A percentile compares a stretch with the other conserved stretches of the same genome.
phyloP scores from a whole-genome alignment of 1,140 invertebrate species.

The Zaprionus nigranus region DNA sequence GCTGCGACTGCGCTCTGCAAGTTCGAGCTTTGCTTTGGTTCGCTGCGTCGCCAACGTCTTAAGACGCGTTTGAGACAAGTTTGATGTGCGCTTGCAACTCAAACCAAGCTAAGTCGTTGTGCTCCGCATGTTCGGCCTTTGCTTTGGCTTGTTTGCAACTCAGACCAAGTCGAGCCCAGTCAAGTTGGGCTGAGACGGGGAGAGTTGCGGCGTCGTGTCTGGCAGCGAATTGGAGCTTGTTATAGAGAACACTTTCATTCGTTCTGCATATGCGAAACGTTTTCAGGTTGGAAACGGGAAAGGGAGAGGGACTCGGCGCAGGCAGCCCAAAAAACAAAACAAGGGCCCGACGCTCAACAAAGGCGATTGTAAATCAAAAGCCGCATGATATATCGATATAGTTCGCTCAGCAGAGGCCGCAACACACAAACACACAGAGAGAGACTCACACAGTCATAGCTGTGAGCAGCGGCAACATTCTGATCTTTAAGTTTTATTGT shows the following conservation, averaged over 20 bases:
- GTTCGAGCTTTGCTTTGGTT: slow-evolving; percentile 63
- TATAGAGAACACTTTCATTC: slow-evolving; percentile 75
- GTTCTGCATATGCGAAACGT: slow-evolving; percentile 64
- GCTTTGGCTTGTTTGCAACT: background rate
- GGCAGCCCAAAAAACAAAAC: slow-evolving; percentile 60
- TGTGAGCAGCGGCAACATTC: slow-evolving; percentile 50
- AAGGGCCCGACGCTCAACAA: slow-evolving; percentile 58
- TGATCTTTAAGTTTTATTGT: slow-evolving; percentile 61
- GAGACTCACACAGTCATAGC: background rate
- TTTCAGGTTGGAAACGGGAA: slow-evolving; percentile 60
- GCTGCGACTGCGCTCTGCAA: slow-evolving; percentile 59
- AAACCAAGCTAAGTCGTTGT: slow-evolving; percentile 34
- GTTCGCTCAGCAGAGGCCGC: slow-evolving; percentile 27
- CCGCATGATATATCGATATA: slow-evolving; percentile 78
- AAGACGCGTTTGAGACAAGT: slow-evolving; percentile 70
- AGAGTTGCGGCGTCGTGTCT: slow-evolving; percentile 13
- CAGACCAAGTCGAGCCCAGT: background rate
- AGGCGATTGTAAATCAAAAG: slow-evolving; percentile 79
- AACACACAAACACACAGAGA: slow-evolving; percentile 6
- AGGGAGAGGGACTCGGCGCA: slow-evolving; percentile 5
- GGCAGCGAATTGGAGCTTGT: slow-evolving; percentile 43
- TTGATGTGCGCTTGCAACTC: slow-evolving; percentile 57
- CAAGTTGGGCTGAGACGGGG: background rate
- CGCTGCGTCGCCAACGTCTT: slow-evolving; percentile 3
- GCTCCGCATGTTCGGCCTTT: slow-evolving; percentile 9